Evolutionary conservation across 2,113 vertebrate species (phyloP).

Genomic region (Pantherophis guttatus): DNA sequence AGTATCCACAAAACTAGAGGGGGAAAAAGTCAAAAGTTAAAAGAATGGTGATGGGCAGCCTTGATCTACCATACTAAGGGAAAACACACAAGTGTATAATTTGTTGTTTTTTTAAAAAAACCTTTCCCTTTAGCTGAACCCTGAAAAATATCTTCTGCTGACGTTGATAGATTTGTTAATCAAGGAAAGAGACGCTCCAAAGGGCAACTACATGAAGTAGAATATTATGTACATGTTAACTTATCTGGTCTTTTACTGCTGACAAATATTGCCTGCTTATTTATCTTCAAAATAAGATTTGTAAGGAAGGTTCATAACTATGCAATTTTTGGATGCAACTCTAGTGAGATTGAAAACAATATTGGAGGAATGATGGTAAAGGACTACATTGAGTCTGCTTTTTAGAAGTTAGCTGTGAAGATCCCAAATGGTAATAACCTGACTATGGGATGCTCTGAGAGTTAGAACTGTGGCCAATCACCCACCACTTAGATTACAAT

Average conservation of each 20-base stretch:
- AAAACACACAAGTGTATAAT: rapidly evolving
- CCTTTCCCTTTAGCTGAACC: neutral
- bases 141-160: neutral
- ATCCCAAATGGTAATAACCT: neutral
- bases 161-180: neutral
- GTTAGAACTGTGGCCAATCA: neutral
- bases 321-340: neutral
- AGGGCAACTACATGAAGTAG: neutral
- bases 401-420: neutral
- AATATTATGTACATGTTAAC: neutral
- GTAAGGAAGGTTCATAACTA: neutral
- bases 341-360: neutral
- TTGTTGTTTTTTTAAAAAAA: neutral
- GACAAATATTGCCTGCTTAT: neutral
- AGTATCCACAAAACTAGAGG: neutral
- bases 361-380: neutral
- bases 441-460: neutral
- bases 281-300: neutral
- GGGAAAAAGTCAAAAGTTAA: neutral
- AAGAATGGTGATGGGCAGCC: neutral
- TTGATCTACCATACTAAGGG: neutral
- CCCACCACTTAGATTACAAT: neutral
- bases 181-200: conserved; percentile 11
- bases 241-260: neutral
- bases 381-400: neutral